A percentile compares a stretch with the other conserved stretches of the same genome.
Conservation (phyloP, 2,113 vertebrate species). For the Chrysochloris asiatica region DNA sequence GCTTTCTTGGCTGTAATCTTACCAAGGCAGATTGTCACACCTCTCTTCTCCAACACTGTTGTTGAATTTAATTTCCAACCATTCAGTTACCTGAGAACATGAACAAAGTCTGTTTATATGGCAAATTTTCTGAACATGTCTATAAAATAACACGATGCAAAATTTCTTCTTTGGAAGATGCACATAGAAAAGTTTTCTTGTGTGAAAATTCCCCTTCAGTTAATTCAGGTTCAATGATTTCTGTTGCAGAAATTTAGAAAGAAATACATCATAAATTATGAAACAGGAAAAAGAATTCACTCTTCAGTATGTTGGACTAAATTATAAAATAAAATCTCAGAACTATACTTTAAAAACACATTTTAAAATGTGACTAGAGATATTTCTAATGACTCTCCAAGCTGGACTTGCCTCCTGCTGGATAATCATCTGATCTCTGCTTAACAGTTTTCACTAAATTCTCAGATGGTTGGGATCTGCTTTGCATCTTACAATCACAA, state of each 20-base stretch:
- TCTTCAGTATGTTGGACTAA: background rate
- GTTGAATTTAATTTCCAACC: background rate
- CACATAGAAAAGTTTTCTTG: background rate
- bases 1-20: background rate
- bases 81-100: background rate
- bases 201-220: background rate
- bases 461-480: constrained; percentile 48
- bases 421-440: constrained; percentile 36
- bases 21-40: background rate
- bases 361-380: constrained; percentile 39
- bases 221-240: constrained; percentile 17
- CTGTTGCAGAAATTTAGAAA: background rate
- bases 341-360: constrained; percentile 35
- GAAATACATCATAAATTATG: constrained; percentile 3
- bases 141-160: background rate
- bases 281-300: background rate
- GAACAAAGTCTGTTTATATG: background rate
- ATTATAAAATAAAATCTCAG: constrained; percentile 12
- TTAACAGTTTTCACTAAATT: constrained; percentile 70
- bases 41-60: background rate
- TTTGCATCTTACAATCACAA: constrained; percentile 63
- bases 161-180: constrained; percentile 27
- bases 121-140: background rate
- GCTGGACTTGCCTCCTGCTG: constrained; percentile 36
- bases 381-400: constrained; percentile 50